Conservation (phyloP, 2,888 invertebrate species). For the Lutraria lutraria region DNA sequence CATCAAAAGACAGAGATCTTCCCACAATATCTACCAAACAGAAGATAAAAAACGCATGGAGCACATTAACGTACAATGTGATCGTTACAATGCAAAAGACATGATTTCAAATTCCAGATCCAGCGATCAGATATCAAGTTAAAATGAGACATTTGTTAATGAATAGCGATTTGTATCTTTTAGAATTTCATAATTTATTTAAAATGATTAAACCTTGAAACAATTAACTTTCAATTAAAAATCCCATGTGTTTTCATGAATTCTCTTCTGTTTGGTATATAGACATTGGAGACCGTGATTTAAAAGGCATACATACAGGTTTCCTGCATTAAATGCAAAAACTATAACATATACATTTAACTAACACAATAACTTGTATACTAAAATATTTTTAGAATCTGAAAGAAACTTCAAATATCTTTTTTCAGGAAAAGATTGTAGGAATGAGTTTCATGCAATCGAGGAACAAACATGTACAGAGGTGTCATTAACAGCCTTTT, state of each 20-base stretch:
- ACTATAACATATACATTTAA: background rate
- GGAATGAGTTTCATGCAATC: too few species aligned
- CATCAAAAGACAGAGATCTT: background rate
- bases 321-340: background rate
- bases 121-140: background rate
- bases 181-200: too few species aligned
- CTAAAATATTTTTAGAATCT: background rate
- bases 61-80: background rate
- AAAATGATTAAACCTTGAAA: too few species aligned
- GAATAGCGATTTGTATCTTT: too few species aligned
- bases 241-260: background rate
- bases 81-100: too few species aligned
- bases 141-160: too few species aligned
- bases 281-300: background rate
- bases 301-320: background rate
- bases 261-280: background rate
- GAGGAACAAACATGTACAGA: too few species aligned
- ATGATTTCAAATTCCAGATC: background rate
- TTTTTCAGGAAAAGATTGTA: too few species aligned
- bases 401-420: too few species aligned
- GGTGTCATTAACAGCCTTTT: too few species aligned
- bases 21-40: constrained; percentile 42
- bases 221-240: background rate
- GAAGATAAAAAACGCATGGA: constrained; percentile 30
- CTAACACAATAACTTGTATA: background rate